Conservation (phyloP, 2,797 vertebrate species). For the Myripristis murdjan region DNA sequence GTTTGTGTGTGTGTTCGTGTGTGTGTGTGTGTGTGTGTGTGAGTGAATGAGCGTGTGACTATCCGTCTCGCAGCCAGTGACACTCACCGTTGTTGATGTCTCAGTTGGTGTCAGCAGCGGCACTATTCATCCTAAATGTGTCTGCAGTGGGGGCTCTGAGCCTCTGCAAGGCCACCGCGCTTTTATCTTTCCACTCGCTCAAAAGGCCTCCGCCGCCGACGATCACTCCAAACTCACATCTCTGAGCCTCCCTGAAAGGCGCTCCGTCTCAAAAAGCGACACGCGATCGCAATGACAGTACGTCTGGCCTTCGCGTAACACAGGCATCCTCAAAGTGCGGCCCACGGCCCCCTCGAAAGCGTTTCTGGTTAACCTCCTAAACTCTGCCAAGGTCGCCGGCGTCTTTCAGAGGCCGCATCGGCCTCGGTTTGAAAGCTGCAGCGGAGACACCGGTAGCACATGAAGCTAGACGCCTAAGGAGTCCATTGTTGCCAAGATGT, state of each 20-base stretch:
- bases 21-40: slow-evolving; percentile 13
- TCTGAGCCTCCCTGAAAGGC: background rate
- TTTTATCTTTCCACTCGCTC: slow-evolving; percentile 37
- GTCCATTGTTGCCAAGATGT: too few species aligned
- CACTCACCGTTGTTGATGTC: slow-evolving; percentile 75
- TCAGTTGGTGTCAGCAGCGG: slow-evolving; percentile 74
- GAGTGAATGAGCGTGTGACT: slow-evolving; percentile 5
- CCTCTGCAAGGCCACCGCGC: slow-evolving; percentile 19
- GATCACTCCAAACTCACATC: slow-evolving; percentile 17
- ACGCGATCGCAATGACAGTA: background rate
- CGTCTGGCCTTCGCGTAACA: background rate
- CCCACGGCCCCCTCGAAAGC: too few species aligned
- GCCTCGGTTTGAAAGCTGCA: too few species aligned
- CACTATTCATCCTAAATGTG: slow-evolving; percentile 77
- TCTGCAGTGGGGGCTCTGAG: slow-evolving; percentile 49
- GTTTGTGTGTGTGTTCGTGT: slow-evolving; percentile 13
- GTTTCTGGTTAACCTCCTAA: too few species aligned
- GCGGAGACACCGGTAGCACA: too few species aligned
- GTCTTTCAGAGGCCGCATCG: too few species aligned
- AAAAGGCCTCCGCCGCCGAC: slow-evolving; percentile 31
- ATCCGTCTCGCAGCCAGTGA: slow-evolving; percentile 62
- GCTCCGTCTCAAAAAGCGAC: background rate
- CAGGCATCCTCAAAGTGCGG: too few species aligned
- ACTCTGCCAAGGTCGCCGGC: too few species aligned
- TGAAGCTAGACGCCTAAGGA: too few species aligned